Evolutionary conservation across 2,888 invertebrate species (phyloP).

Genomic region (Mactromeris polynyma): DNA sequence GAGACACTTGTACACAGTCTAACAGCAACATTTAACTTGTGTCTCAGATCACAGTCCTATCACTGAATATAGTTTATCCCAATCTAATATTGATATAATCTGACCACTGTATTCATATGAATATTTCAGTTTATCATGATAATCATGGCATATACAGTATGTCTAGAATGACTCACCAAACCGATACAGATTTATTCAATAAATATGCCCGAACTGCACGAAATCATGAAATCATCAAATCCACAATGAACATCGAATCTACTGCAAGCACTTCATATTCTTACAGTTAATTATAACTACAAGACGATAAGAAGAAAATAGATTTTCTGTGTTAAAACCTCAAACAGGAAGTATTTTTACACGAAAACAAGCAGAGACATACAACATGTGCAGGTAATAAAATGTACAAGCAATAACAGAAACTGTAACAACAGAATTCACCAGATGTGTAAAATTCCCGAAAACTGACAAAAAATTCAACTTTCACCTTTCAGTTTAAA

Average conservation of each 20-base stretch:
- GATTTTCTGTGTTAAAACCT: conserved; percentile 19
- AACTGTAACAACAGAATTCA: not conserved
- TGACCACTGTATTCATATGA: too few species aligned
- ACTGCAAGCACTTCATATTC: not conserved
- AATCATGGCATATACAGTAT: too few species aligned
- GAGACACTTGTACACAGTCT: too few species aligned
- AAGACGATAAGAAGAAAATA: not conserved
- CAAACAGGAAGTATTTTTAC: not conserved
- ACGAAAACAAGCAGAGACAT: not conserved
- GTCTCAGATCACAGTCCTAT: too few species aligned
- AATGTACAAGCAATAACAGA: not conserved
- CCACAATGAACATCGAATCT: not conserved
- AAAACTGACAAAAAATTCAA: not conserved
- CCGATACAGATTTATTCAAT: too few species aligned
- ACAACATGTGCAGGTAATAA: not conserved
- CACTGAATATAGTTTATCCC: too few species aligned
- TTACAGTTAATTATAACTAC: not conserved
- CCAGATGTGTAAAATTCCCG: not conserved
- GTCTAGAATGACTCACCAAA: too few species aligned
- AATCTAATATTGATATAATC: too few species aligned
- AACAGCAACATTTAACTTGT: too few species aligned
- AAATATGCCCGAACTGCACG: too few species aligned
- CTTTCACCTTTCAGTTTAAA: not conserved
- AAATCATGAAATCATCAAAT: too few species aligned
- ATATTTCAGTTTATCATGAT: too few species aligned